Percentiles rank a stretch among this genome's conserved stretches.
Conservation (phyloP, 1,140 invertebrate genomes). For the Trachymyrmex septentrionalis region DNA sequence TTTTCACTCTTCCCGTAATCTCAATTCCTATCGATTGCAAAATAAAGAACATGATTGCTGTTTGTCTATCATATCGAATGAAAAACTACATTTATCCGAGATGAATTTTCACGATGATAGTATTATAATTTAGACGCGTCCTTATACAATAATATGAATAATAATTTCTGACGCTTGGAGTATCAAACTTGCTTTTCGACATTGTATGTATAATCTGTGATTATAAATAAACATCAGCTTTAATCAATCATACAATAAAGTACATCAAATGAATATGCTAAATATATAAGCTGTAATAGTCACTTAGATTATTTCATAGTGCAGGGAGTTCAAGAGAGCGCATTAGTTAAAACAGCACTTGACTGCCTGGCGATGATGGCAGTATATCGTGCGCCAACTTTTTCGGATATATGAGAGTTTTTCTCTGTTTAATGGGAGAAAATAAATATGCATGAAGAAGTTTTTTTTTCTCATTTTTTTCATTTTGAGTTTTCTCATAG, state of each 20-base stretch:
- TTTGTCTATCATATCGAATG: slow-evolving; percentile 16
- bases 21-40: slow-evolving; percentile 44
- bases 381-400: slow-evolving; percentile 40
- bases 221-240: slow-evolving; percentile 11
- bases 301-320: slow-evolving; percentile 23
- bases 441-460: slow-evolving; percentile 48
- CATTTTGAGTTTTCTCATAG: background rate
- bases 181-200: background rate
- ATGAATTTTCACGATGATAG: background rate
- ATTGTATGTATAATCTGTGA: no score
- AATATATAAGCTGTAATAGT: slow-evolving; percentile 40
- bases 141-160: slow-evolving; percentile 17
- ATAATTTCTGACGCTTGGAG: slow-evolving; percentile 16
- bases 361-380: slow-evolving; percentile 52
- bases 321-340: slow-evolving; percentile 20
- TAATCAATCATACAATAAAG: background rate
- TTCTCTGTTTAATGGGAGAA: slow-evolving; percentile 50
- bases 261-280: slow-evolving; percentile 18
- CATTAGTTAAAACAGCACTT: slow-evolving; percentile 45
- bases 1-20: slow-evolving; percentile 47
- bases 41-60: slow-evolving; percentile 34
- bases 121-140: slow-evolving; percentile 32
- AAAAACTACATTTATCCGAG: slow-evolving; percentile 22
- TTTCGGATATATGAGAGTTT: slow-evolving; percentile 51
- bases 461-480: slow-evolving; percentile 19